phyloP scores from a whole-genome alignment of 2,888 invertebrate genomes.

The Limnephilus auricula region DNA sequence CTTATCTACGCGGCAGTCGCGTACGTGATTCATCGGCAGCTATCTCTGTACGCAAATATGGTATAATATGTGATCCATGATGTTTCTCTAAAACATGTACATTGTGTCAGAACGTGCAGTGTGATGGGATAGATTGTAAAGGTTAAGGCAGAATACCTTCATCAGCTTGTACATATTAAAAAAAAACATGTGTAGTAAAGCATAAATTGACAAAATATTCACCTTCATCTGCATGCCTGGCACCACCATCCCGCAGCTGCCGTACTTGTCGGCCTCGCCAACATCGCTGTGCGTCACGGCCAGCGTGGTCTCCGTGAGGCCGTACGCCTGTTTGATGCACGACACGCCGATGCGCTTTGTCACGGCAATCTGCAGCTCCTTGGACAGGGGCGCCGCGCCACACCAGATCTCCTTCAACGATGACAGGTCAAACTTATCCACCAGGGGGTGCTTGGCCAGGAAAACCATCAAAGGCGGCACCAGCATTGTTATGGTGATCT shows the following conservation, averaged over 20 bases:
- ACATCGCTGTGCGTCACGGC: conserved; percentile 69
- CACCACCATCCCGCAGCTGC: conserved; percentile 80
- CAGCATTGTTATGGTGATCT: conserved; percentile 82
- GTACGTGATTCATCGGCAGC: no score
- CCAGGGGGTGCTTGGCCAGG: conserved; percentile 88
- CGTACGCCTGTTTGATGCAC: conserved; percentile 85
- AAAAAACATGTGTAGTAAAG: no score
- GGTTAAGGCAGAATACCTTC: no score
- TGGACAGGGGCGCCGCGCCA: conserved; percentile 90
- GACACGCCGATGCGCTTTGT: conserved; percentile 76
- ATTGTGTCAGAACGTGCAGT: no score
- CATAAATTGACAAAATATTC: not conserved
- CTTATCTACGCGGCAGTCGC: no score
- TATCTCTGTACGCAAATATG: no score
- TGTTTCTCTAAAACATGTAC: no score
- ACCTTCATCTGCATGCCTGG: conserved; percentile 83
- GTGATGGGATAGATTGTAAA: no score
- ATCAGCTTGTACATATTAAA: no score
- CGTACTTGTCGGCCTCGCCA: conserved; percentile 75
- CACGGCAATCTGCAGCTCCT: conserved; percentile 82
- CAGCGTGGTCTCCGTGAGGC: conserved; percentile 88
- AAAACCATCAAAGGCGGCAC: conserved; percentile 93
- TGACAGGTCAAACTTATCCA: conserved; percentile 86
- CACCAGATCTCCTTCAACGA: conserved; percentile 83
- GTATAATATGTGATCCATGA: no score